Evolutionary conservation across 2,797 vertebrate genomes (phyloP).

Genomic region (Hyperoplus lanceolatus): DNA sequence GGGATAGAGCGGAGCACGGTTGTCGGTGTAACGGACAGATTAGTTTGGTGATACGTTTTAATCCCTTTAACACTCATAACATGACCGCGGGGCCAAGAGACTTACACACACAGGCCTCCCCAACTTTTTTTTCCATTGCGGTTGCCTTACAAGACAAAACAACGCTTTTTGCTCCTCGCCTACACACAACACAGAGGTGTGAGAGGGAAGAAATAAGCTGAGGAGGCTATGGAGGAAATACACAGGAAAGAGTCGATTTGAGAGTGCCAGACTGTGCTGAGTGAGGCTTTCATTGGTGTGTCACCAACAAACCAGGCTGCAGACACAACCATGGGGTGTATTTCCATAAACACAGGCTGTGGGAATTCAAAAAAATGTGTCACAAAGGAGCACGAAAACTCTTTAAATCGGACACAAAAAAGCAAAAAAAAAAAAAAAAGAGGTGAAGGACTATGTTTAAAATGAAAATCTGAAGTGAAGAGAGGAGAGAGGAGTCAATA

Average conservation of each 20-base stretch:
- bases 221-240: slow-evolving; percentile 17
- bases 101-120: slow-evolving; percentile 42
- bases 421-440: background rate
- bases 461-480: background rate
- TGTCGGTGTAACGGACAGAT: slow-evolving; percentile 63
- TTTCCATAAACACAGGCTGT: slow-evolving; percentile 59
- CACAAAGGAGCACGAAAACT: slow-evolving; percentile 35
- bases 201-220: slow-evolving; percentile 14
- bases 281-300: slow-evolving; percentile 19
- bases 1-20: slow-evolving; percentile 1
- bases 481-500: background rate
- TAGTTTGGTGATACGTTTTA: slow-evolving; percentile 70
- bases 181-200: slow-evolving; percentile 4
- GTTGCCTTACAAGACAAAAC: slow-evolving; percentile 48
- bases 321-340: slow-evolving; percentile 57
- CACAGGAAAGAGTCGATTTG: slow-evolving; percentile 35
- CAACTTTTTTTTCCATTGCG: slow-evolving; percentile 19
- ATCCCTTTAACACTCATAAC: slow-evolving; percentile 67
- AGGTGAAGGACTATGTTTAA: background rate
- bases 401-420: slow-evolving; percentile 11
- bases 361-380: slow-evolving; percentile 16
- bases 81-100: slow-evolving; percentile 41
- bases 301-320: slow-evolving; percentile 50
- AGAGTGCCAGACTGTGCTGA: slow-evolving; percentile 29
- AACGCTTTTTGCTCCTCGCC: background rate